Evolutionary conservation across 2,113 vertebrate genomes (phyloP), one percentile per base, ranked within the genome.

Genomic region (Psammodynastes pulverulentus): DNA sequence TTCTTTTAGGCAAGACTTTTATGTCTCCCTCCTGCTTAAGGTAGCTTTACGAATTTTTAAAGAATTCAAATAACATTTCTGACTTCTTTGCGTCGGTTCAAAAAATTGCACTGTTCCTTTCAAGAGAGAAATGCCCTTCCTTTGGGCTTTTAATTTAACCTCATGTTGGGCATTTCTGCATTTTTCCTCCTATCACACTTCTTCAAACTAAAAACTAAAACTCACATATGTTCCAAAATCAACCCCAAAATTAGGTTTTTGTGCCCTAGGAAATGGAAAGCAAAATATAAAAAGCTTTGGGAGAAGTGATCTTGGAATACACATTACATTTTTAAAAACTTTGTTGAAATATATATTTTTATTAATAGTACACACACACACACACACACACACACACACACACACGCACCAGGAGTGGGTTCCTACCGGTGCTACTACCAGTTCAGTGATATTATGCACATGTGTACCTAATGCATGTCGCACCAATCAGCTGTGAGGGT

Each of bases 31-130:
- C 39, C 52, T 54, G 6, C 89, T 0, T 15, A 90, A 43, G 62
- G 58, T 95, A 3, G 0, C 5, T 72, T 93, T 84, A 52, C 46
- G 91, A 90, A 91, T 87, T 79, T 85, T 79, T 39, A 85, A 72
- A 67, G 29, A 52, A 56, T 9, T 49, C 21, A 89, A 62, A 48
- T 49, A 56, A 21, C 4, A 49, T 84, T 85, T 58, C 43, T 88
- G 53, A 86, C 34, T 23, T 49, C 58, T 92, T 62, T 49, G 3
- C 29, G 15, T 85, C 3, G 12, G 12, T 43, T 79, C 58, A 45
- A 79, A 48, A 39, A 79, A n/a, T 46, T n/a, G 43, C 34, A n/a
- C 1, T 9, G 34, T 39, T 91, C 58, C 24, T 86, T 45, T 88
- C 5, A 54, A 52, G 39, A 43, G 90, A 29, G 52, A 34, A 86